Conservation (phyloP, 1,140 invertebrate genomes). For the Cyphomyrmex costatus region DNA sequence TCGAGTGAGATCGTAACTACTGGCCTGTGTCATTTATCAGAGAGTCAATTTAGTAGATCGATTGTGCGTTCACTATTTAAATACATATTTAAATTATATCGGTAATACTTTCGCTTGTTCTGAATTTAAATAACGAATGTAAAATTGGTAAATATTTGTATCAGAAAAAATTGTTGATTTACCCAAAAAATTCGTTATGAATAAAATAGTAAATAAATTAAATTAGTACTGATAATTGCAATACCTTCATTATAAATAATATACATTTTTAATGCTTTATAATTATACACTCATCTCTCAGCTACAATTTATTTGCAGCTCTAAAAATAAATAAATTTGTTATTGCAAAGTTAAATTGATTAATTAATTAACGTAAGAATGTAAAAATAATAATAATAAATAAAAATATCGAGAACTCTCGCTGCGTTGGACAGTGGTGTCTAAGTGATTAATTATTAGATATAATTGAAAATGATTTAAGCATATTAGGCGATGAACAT, state of each 20-base stretch:
- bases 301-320: not conserved
- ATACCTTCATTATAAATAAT: not conserved
- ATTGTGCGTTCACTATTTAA: not conserved
- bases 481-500: not conserved
- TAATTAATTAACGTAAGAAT: not conserved
- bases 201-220: not conserved
- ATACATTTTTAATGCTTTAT: not conserved
- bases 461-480: not conserved
- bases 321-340: not conserved
- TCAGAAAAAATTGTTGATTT: not conserved
- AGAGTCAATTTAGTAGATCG: not conserved
- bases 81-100: not conserved
- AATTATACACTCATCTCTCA: not conserved
- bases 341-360: not conserved
- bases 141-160: not conserved
- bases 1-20: conserved; percentile 31
- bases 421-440: not conserved
- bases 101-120: not conserved
- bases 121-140: not conserved
- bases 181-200: not conserved
- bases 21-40: not conserved
- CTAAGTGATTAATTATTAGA: not conserved
- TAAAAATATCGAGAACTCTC: not conserved
- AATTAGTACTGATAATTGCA: not conserved
- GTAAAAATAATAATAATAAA: not conserved